A percentile compares a stretch with the other conserved stretches of the same genome.
Conservation (phyloP, 2,113 vertebrate genomes). For the Colossoma macropomum region DNA sequence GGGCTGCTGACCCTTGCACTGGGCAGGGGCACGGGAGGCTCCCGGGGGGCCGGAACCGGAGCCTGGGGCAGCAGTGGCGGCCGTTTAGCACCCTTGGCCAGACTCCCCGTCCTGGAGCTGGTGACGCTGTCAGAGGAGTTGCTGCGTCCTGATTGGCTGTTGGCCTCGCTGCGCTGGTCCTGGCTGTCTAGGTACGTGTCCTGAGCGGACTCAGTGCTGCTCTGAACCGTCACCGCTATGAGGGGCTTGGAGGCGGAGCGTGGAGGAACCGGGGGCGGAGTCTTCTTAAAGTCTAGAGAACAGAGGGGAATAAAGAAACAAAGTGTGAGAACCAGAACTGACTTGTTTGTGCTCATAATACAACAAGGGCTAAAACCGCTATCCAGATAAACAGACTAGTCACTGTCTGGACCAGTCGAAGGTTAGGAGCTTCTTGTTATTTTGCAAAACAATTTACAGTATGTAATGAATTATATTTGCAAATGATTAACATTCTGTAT, state of each 20-base stretch:
- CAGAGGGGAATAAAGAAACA: background rate
- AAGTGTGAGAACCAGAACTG: background rate
- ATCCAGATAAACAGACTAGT: no score
- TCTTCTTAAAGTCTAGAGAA: slow-evolving; percentile 91
- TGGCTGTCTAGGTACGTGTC: slow-evolving; percentile 97
- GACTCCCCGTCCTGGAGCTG: slow-evolving; percentile 92
- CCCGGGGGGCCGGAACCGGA: slow-evolving; percentile 71
- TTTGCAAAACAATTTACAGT: no score
- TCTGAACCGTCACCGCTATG: slow-evolving; percentile 98
- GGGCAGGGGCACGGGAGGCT: slow-evolving; percentile 77
- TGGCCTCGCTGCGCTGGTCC: slow-evolving; percentile 93
- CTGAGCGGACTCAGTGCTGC: slow-evolving; percentile 98
- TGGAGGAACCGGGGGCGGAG: slow-evolving; percentile 95
- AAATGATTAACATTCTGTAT: no score
- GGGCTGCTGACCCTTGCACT: slow-evolving; percentile 75
- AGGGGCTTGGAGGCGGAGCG: slow-evolving; percentile 97
- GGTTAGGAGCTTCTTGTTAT: no score
- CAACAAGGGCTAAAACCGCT: no score
- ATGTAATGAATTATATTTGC: no score
- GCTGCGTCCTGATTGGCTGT: slow-evolving; percentile 96
- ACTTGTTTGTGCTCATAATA: no score
- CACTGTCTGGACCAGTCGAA: no score
- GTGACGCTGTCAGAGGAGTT: slow-evolving; percentile 98
- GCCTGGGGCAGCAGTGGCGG: slow-evolving; percentile 77
- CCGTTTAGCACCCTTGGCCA: slow-evolving; percentile 80